Percentiles rank a stretch among this genome's conserved stretches.
Conservation (phyloP, 2,888 invertebrate species). For the Caenorhabditis macrosperma region DNA sequence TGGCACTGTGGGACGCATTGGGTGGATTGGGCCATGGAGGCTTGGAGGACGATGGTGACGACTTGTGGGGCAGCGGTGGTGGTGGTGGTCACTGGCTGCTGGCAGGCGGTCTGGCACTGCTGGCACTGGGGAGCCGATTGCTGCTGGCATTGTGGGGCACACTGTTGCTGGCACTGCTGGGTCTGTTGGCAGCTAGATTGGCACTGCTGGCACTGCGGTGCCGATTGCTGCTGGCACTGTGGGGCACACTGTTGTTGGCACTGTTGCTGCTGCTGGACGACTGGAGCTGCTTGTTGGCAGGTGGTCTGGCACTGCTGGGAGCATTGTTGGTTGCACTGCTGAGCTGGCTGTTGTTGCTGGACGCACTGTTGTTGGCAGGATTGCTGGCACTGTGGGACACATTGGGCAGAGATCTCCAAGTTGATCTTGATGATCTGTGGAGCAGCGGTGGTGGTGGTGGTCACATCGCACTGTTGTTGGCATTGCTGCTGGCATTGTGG, state of each 20-base stretch:
- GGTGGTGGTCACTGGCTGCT: conserved; percentile 33
- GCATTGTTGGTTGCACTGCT: conserved; percentile 57
- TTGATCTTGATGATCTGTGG: conserved; percentile 51
- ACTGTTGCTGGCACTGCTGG: conserved; percentile 48
- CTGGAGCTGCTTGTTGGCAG: conserved; percentile 35
- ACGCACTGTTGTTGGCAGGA: conserved; percentile 48
- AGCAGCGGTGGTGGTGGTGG: conserved; percentile 52
- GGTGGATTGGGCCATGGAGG: conserved; percentile 56
- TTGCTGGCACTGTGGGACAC: conserved; percentile 62
- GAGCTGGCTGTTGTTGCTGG: conserved; percentile 49
- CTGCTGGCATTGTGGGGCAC: conserved; percentile 38
- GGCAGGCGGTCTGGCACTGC: conserved; percentile 49
- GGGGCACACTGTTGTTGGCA: conserved; percentile 46
- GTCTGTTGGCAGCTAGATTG: conserved; percentile 40
- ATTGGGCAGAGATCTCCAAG: conserved; percentile 50
- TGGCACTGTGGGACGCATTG: conserved; percentile 66
- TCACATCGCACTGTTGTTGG: conserved; percentile 34
- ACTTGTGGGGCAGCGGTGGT: conserved; percentile 48
- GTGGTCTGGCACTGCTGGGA: conserved; percentile 41
- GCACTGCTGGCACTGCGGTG: conserved; percentile 42
- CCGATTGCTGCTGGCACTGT: conserved; percentile 46
- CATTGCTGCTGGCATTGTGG: conserved; percentile 62
- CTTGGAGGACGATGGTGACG: conserved; percentile 56
- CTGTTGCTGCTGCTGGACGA: conserved; percentile 28
- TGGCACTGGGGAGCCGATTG: conserved; percentile 47